Conservation (phyloP, 2,797 vertebrate genomes). For the Chelon labrosus region DNA sequence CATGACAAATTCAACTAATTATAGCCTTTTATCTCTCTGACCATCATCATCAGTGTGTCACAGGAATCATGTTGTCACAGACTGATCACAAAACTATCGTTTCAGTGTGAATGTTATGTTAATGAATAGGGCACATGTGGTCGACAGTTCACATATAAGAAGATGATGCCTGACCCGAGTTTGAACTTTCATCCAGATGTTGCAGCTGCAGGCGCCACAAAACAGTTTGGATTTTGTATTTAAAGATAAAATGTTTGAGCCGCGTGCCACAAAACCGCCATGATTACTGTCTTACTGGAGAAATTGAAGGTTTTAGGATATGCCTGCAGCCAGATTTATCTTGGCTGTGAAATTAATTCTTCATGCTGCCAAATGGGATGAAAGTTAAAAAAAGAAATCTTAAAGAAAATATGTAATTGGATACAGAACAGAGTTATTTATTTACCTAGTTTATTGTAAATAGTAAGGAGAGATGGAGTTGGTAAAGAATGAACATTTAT, state of each 20-base stretch:
- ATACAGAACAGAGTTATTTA: background rate
- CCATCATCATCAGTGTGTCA: constrained; percentile 31
- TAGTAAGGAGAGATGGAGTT: too few species aligned
- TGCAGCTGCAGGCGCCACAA: constrained; percentile 25
- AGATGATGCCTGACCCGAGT: background rate
- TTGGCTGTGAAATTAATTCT: constrained; percentile 40
- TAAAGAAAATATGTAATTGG: constrained; percentile 3
- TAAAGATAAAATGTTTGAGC: constrained; percentile 42
- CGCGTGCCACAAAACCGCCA: constrained; percentile 41
- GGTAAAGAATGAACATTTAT: background rate
- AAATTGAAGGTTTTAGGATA: constrained; percentile 36
- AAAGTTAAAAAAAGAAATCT: background rate
- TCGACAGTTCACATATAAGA: constrained; percentile 1
- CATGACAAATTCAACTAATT: constrained; percentile 26
- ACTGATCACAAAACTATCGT: constrained; percentile 35
- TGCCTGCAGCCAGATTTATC: constrained; percentile 26
- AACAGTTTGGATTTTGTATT: constrained; percentile 24
- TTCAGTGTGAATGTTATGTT: constrained; percentile 1
- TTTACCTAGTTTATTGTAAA: background rate
- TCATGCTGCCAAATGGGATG: constrained; percentile 15
- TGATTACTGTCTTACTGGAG: constrained; percentile 56
- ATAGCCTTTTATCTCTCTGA: constrained; percentile 19
- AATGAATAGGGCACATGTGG: background rate
- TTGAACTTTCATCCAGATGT: constrained; percentile 46
- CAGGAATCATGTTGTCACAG: constrained; percentile 28